These are phyloP conservation scores for Phaonia tiefii DNA, from an alignment of 2,888 invertebrate genomes.

Conservation along the genomic window DNA sequence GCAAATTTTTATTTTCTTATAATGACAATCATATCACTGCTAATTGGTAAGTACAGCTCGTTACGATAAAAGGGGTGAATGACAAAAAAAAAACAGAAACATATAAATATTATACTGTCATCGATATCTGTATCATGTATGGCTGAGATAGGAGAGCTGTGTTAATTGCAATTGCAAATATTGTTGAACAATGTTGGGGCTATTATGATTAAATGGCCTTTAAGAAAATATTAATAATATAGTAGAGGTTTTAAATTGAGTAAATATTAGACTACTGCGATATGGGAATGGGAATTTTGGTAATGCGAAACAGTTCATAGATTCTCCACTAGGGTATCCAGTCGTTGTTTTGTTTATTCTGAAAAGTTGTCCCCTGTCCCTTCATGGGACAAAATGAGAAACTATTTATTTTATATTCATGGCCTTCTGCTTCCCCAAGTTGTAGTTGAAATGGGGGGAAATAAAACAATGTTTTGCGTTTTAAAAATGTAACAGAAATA, in stretches of 20 bases:
- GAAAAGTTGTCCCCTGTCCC: too few species aligned
- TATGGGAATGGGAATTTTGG: too few species aligned
- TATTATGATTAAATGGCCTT: background rate
- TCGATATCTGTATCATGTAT: too few species aligned
- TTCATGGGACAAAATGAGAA: too few species aligned
- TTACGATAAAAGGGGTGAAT: background rate
- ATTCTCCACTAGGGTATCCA: too few species aligned
- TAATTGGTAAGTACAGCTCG: constrained; percentile 82
- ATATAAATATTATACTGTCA: background rate
- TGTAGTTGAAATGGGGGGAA: constrained; percentile 7
- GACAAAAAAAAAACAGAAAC: background rate
- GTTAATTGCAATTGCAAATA: constrained; percentile 6
- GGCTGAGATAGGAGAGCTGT: background rate
- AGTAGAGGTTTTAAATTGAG: background rate
- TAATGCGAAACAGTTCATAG: too few species aligned
- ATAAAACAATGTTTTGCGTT: too few species aligned
- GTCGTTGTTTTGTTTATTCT: too few species aligned
- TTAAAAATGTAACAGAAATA: too few species aligned
- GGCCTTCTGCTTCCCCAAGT: constrained; percentile 4
- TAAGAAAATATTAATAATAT: background rate
- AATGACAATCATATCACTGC: constrained; percentile 86
- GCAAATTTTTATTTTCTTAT: constrained; percentile 93
- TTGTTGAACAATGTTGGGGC: background rate
- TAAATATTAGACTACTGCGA: background rate
- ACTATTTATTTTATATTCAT: background rate